A percentile compares a stretch with the other conserved stretches of the same genome.
phyloP scores from a whole-genome alignment of 2,888 invertebrate species.

The Polymixis lichenea region DNA sequence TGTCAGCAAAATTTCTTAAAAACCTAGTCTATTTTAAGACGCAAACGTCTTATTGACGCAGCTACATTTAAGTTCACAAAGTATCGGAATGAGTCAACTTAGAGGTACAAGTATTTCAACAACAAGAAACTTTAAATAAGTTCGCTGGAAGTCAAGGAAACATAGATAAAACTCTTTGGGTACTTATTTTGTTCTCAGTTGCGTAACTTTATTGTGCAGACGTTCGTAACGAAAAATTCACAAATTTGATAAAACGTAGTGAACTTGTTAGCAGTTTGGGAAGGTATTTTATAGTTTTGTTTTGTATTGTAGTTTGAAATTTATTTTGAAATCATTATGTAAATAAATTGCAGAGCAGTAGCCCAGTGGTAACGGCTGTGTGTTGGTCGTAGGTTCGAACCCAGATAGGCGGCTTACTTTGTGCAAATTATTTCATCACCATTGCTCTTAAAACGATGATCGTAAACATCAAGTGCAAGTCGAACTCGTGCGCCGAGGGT shows the following conservation, averaged over 20 bases:
- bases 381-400: too few species aligned
- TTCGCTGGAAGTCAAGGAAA: constrained; percentile 59
- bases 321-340: neutral
- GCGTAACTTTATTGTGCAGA: constrained; percentile 59
- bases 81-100: constrained; percentile 63
- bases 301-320: constrained; percentile 13
- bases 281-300: constrained; percentile 38
- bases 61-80: constrained; percentile 48
- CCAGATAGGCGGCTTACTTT: too few species aligned
- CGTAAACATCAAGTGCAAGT: too few species aligned
- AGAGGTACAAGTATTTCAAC: constrained; percentile 61
- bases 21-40: constrained; percentile 14
- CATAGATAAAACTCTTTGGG: constrained; percentile 65
- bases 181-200: constrained; percentile 65
- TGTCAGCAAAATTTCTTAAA: constrained; percentile 4
- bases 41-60: constrained; percentile 29
- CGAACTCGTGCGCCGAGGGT: too few species aligned
- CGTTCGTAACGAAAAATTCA: constrained; percentile 61
- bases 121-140: constrained; percentile 65
- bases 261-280: constrained; percentile 42
- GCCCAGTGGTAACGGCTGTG: too few species aligned
- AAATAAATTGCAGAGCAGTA: too few species aligned
- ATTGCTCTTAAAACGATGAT: too few species aligned
- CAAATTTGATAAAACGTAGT: constrained; percentile 60
- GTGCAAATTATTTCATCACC: too few species aligned